Conservation (phyloP, 2,113 vertebrate species). For the Ciconia stormi region DNA sequence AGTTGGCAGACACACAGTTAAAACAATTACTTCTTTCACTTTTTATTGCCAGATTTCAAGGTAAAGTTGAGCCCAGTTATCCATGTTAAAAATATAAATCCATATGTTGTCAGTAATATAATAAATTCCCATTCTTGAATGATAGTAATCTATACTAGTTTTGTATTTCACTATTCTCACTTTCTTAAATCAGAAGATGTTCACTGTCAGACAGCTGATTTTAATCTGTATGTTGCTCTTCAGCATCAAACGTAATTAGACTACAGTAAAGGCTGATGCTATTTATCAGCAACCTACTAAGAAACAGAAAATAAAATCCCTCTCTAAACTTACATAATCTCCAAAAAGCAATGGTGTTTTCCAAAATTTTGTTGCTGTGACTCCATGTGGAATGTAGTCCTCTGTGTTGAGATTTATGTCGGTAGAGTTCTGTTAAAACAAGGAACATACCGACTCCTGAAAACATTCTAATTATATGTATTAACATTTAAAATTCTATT, state of each 20-base stretch:
- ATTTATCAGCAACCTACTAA: not conserved
- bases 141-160: not conserved
- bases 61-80: not conserved
- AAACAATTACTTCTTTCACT: not conserved
- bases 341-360: not conserved
- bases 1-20: not conserved
- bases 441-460: not conserved
- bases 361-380: not conserved
- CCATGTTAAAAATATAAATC: constrained; percentile 21
- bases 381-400: not conserved
- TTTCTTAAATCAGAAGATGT: not conserved
- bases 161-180: not conserved
- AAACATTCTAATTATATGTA: not conserved
- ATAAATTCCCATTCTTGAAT: not conserved
- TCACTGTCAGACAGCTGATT: not conserved
- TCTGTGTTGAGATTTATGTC: not conserved
- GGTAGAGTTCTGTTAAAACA: not conserved
- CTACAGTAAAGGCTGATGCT: not conserved
- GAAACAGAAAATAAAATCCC: not conserved
- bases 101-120: not conserved
- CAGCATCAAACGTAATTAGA: not conserved
- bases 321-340: not conserved
- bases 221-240: not conserved
- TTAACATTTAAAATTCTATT: not conserved
- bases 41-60: not conserved